Percentiles rank a stretch among this genome's conserved stretches.
Evolutionary conservation across 2,888 invertebrate species (phyloP).

Genomic region (Chaetoderma sp.): DNA sequence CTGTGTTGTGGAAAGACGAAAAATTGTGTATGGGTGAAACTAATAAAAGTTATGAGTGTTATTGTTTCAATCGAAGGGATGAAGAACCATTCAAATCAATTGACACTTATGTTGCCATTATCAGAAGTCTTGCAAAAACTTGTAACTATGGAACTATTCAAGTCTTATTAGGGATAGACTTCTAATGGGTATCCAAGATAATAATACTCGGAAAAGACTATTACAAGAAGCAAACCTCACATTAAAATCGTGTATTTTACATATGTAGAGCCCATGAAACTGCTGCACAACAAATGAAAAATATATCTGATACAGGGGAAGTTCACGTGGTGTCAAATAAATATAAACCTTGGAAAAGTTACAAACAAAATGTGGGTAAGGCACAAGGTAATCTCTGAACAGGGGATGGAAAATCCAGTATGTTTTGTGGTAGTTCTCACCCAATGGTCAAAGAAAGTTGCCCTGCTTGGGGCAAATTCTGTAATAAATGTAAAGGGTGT

Average conservation of each 20-base stretch:
- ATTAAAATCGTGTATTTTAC: conserved; percentile 16
- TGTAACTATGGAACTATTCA: conserved; percentile 21
- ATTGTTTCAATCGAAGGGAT: conserved; percentile 21
- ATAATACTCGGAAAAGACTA: conserved; percentile 11
- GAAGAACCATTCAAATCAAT: conserved; percentile 17
- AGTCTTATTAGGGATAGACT: conserved; percentile 22
- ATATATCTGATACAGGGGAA: neutral
- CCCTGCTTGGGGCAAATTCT: conserved; percentile 14
- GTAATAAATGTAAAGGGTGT: neutral
- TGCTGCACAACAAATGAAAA: conserved; percentile 1
- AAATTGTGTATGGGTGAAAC: conserved; percentile 12
- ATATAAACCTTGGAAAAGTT: neutral
- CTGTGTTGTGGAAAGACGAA: conserved; percentile 20
- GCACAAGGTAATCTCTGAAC: too few relatives aligned
- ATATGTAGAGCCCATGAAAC: conserved; percentile 21
- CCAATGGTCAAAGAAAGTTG: conserved; percentile 11
- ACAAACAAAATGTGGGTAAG: neutral
- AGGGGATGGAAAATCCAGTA: neutral
- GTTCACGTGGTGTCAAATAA: neutral
- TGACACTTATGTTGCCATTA: conserved; percentile 14
- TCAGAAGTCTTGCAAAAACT: conserved; percentile 19
- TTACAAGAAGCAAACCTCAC: conserved; percentile 19
- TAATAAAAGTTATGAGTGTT: conserved; percentile 28
- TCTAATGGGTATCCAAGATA: conserved; percentile 24
- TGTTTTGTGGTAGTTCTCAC: conserved; percentile 18